These are phyloP conservation scores for Callionymus lyra DNA, from an alignment of 2,113 vertebrate genomes.

Conservation along the genomic window DNA sequence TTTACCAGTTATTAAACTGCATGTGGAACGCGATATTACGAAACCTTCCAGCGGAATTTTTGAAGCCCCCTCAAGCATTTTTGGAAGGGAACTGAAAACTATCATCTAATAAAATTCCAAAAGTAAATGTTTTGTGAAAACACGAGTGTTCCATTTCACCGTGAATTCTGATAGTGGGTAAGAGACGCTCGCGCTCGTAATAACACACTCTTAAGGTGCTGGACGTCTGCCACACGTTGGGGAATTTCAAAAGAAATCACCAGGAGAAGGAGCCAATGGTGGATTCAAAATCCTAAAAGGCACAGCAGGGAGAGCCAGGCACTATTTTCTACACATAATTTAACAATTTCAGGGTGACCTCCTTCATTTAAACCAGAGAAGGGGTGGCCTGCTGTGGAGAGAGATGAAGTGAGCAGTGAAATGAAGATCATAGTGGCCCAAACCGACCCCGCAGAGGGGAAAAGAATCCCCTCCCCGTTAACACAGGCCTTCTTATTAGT, in stretches of 20 bases:
- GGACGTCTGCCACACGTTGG: conserved; percentile 33
- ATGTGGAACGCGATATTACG: background rate
- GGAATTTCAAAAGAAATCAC: conserved; percentile 53
- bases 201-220: conserved; percentile 37
- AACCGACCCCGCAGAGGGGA: conserved; percentile 46
- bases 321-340: conserved; percentile 60
- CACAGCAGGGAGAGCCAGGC: conserved; percentile 34
- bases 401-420: conserved; percentile 50
- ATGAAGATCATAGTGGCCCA: conserved; percentile 52
- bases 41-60: conserved; percentile 1
- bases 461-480: conserved; percentile 43
- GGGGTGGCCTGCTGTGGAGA: conserved; percentile 44
- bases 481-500: conserved; percentile 51
- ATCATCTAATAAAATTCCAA: conserved; percentile 3
- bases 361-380: conserved; percentile 53
- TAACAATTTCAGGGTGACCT: conserved; percentile 56
- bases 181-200: conserved; percentile 11
- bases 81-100: background rate
- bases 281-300: conserved; percentile 32
- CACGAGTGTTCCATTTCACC: conserved; percentile 20
- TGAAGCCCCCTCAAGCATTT: conserved; percentile 1
- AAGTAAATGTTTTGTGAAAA: conserved; percentile 23
- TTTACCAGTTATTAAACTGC: conserved; percentile 2
- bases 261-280: conserved; percentile 46
- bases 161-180: conserved; percentile 18